Evolutionary conservation across 1,140 invertebrate genomes (phyloP).

Genomic region (Hypothenemus hampei): DNA sequence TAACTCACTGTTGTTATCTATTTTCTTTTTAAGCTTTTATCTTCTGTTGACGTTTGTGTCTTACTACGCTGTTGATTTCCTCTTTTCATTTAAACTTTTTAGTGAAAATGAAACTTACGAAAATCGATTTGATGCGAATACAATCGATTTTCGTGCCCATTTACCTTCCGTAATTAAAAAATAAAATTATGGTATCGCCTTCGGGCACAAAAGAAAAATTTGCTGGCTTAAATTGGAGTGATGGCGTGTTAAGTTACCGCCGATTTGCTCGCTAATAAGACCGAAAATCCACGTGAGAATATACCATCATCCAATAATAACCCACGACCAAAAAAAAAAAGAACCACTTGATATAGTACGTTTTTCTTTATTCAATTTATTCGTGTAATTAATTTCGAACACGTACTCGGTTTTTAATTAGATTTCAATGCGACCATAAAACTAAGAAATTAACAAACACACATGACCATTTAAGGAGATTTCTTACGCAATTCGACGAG

Average conservation of each 20-base stretch:
- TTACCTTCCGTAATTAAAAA: slow-evolving; percentile 21
- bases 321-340: neutral
- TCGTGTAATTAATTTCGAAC: neutral
- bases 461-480: slow-evolving; percentile 13
- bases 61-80: too few species aligned
- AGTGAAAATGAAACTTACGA: too few species aligned
- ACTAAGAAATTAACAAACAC: slow-evolving; percentile 3
- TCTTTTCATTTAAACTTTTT: too few species aligned
- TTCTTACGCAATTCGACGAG: slow-evolving; percentile 20
- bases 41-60: too few species aligned
- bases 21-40: too few species aligned
- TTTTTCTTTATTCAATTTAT: neutral
- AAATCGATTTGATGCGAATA: too few species aligned
- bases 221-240: slow-evolving; percentile 22
- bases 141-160: too few species aligned
- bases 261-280: slow-evolving; percentile 13
- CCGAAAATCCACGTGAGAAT: slow-evolving; percentile 6
- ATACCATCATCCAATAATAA: neutral
- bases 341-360: neutral
- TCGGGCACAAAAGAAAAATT: slow-evolving; percentile 11
- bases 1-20: too few species aligned
- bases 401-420: neutral
- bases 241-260: slow-evolving; percentile 25
- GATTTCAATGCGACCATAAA: neutral
- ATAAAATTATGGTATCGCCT: slow-evolving; percentile 18